A percentile compares a stretch with the other conserved stretches of the same genome.
These are phyloP conservation scores for Pseudococcus viburni DNA, from an alignment of 2,888 invertebrate genomes.

Conservation along the genomic window DNA sequence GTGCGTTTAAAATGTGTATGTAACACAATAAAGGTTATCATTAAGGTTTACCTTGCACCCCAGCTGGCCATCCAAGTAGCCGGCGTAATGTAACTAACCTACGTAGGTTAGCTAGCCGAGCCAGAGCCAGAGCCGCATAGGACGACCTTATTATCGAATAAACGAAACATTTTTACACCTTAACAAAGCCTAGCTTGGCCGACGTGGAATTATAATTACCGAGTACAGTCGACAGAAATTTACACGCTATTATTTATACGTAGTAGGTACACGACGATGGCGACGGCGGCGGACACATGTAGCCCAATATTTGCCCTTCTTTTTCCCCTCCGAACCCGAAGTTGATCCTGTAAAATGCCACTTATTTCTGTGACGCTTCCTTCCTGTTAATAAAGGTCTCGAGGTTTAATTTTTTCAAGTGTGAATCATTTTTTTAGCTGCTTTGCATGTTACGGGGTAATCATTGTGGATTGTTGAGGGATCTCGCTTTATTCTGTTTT, in stretches of 20 bases:
- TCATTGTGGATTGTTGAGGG: neutral
- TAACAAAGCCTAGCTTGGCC: slow-evolving; percentile 13
- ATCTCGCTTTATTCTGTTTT: neutral
- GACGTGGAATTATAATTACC: slow-evolving; percentile 8
- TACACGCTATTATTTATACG: slow-evolving; percentile 2
- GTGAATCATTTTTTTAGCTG: neutral
- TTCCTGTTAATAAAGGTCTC: neutral
- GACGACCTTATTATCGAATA: slow-evolving; percentile 35
- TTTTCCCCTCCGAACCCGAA: neutral
- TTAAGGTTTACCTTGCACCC: slow-evolving; percentile 2
- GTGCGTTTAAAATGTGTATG: slow-evolving; percentile 41
- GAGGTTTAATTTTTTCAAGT: neutral
- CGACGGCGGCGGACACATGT: neutral
- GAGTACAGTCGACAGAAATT: neutral
- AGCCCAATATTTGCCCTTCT: neutral
- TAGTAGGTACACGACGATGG: neutral
- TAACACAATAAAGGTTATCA: slow-evolving; percentile 38
- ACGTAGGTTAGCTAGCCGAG: neutral
- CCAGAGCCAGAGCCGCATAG: neutral
- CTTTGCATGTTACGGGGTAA: neutral
- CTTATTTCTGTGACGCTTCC: neutral
- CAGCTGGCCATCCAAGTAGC: neutral
- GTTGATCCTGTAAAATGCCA: neutral
- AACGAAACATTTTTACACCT: slow-evolving; percentile 33
- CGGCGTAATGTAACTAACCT: neutral